Evolutionary conservation across 2,888 invertebrate genomes (phyloP).

Genomic region (Torymus aiolomorphi): DNA sequence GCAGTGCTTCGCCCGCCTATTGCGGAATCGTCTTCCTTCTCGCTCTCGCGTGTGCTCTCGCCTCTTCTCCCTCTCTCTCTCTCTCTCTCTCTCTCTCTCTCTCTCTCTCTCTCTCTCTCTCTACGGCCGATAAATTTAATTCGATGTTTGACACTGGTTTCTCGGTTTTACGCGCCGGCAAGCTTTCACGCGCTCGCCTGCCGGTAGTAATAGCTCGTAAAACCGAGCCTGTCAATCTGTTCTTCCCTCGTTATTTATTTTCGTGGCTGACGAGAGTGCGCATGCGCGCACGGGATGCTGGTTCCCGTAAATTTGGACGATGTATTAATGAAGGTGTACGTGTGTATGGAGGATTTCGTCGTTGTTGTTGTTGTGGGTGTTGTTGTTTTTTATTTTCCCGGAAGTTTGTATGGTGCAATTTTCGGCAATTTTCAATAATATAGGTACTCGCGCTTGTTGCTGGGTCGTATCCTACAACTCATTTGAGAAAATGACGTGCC

Average conservation of each 20-base stretch:
- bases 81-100: conserved; percentile 11
- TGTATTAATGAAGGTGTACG: too few relatives aligned
- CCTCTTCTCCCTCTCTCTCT: not conserved
- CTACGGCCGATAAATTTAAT: conserved; percentile 49
- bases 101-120: conserved; percentile 9
- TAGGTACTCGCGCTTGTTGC: too few relatives aligned
- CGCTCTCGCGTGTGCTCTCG: conserved; percentile 20
- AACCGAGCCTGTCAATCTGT: conserved; percentile 36
- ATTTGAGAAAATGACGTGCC: too few relatives aligned
- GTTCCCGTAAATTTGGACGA: too few relatives aligned
- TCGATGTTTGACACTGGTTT: conserved; percentile 50
- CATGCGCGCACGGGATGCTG: too few relatives aligned
- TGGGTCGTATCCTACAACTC: too few relatives aligned
- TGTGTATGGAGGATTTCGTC: too few relatives aligned
- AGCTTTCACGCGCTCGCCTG: conserved; percentile 28
- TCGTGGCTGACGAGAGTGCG: conserved; percentile 14
- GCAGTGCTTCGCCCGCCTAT: too few relatives aligned
- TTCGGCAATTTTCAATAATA: too few relatives aligned
- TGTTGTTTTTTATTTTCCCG: too few relatives aligned
- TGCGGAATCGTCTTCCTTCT: not conserved
- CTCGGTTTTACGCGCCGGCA: conserved; percentile 53
- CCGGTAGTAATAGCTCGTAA: conserved; percentile 47
- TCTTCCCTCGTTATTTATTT: conserved; percentile 48
- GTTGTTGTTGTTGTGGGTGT: too few relatives aligned
- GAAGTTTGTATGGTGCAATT: too few relatives aligned